Evolutionary conservation across 1,140 invertebrate genomes (phyloP).

Genomic region (Campodea augens): DNA sequence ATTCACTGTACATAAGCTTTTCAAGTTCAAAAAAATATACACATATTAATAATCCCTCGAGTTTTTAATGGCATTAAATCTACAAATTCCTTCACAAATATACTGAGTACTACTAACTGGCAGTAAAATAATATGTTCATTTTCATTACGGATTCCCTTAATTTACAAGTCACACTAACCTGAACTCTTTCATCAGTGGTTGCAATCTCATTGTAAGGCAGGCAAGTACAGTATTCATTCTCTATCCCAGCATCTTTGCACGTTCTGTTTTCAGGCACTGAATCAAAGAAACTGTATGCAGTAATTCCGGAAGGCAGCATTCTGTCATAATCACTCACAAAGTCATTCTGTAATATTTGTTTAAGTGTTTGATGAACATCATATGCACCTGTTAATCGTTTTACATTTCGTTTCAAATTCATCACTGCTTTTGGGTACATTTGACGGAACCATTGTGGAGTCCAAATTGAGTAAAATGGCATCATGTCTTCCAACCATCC

Average conservation of each 20-base stretch:
- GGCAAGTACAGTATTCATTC: slow-evolving; percentile 1
- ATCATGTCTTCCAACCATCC: slow-evolving; percentile 17
- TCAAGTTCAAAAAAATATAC: too few relatives aligned
- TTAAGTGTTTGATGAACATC: slow-evolving; percentile 14
- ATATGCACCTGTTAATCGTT: slow-evolving; percentile 12
- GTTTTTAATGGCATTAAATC: too few relatives aligned
- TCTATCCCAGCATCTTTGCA: slow-evolving; percentile 2
- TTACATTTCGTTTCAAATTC: slow-evolving; percentile 9
- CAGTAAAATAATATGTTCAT: too few relatives aligned
- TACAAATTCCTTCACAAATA: too few relatives aligned
- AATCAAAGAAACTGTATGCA: background rate
- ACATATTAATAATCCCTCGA: too few relatives aligned
- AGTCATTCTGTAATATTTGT: slow-evolving; percentile 6
- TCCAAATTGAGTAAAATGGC: slow-evolving; percentile 15
- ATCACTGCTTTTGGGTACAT: slow-evolving; percentile 7
- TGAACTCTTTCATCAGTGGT: background rate
- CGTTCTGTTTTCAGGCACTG: slow-evolving; percentile 1
- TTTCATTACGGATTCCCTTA: too few relatives aligned
- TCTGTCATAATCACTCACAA: background rate
- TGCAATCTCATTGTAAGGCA: background rate
- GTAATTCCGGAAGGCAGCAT: background rate
- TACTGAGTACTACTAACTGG: too few relatives aligned
- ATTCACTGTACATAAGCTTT: too few relatives aligned
- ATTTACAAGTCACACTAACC: too few relatives aligned
- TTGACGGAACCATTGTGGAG: slow-evolving; percentile 8